Percentiles rank a stretch among this genome's conserved stretches.
phyloP scores from a whole-genome alignment of 2,797 vertebrate genomes.

The Sebastes glaucus region DNA sequence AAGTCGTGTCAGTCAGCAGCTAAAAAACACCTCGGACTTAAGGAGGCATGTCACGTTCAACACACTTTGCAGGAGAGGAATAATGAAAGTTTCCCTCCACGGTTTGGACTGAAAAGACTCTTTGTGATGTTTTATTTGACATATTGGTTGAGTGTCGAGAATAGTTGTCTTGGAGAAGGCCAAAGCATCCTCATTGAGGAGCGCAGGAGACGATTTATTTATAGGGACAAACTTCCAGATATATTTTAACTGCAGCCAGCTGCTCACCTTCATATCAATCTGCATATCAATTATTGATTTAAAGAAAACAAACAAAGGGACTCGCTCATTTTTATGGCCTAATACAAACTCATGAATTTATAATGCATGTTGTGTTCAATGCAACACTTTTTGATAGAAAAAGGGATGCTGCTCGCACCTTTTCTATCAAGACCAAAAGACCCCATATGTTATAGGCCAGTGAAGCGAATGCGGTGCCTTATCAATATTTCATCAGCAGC shows the following conservation, averaged over 20 bases:
- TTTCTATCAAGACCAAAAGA: slow-evolving; percentile 59
- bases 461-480: slow-evolving; percentile 84
- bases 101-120: slow-evolving; percentile 66
- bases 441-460: slow-evolving; percentile 83
- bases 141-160: slow-evolving; percentile 62
- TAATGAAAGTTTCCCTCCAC: slow-evolving; percentile 72
- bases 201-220: slow-evolving; percentile 58
- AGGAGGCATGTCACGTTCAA: slow-evolving; percentile 75
- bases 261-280: slow-evolving; percentile 71
- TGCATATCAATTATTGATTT: slow-evolving; percentile 74
- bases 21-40: slow-evolving; percentile 74
- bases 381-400: slow-evolving; percentile 35
- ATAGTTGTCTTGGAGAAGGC: slow-evolving; percentile 82
- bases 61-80: slow-evolving; percentile 63
- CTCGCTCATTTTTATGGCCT: slow-evolving; percentile 38
- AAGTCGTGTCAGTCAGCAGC: slow-evolving; percentile 71
- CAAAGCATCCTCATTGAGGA: slow-evolving; percentile 62
- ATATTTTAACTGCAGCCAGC: slow-evolving; percentile 50
- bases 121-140: slow-evolving; percentile 70
- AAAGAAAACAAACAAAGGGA: slow-evolving; percentile 69
- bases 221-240: slow-evolving; percentile 52
- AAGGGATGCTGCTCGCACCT: slow-evolving; percentile 61
- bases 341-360: slow-evolving; percentile 55
- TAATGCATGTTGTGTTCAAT: slow-evolving; percentile 53
- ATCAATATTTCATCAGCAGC: slow-evolving; percentile 85